phyloP scores from a whole-genome alignment of 2,888 invertebrate genomes.

The Lobophora halterata region DNA sequence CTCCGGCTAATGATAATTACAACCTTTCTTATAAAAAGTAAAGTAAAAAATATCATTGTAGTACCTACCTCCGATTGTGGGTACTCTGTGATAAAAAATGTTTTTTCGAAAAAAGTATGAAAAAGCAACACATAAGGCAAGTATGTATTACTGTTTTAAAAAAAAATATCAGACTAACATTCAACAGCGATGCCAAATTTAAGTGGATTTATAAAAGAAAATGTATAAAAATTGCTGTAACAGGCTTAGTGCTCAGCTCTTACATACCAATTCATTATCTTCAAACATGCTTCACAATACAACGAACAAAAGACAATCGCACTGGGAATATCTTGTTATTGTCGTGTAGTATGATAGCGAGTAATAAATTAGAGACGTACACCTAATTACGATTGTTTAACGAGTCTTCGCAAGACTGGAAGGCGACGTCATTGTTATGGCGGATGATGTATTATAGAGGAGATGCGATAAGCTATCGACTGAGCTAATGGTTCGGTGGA shows the following conservation, averaged over 20 bases:
- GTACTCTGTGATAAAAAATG: slow-evolving; percentile 4
- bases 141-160: too few relatives aligned
- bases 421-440: slow-evolving; percentile 52
- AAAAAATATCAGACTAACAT: too few relatives aligned
- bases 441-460: slow-evolving; percentile 49
- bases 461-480: slow-evolving; percentile 48
- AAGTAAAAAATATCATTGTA: slow-evolving; percentile 21
- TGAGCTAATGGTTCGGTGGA: slow-evolving; percentile 45
- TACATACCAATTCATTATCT: too few relatives aligned
- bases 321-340: slow-evolving; percentile 46
- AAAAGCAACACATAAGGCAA: too few relatives aligned
- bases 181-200: too few relatives aligned
- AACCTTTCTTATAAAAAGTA: slow-evolving; percentile 16
- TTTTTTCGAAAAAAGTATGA: too few relatives aligned
- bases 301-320: slow-evolving; percentile 40
- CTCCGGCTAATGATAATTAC: slow-evolving; percentile 26
- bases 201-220: too few relatives aligned
- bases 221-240: too few relatives aligned
- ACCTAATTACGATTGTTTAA: slow-evolving; percentile 68
- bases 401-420: slow-evolving; percentile 48
- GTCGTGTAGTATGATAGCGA: slow-evolving; percentile 49
- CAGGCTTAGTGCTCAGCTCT: too few relatives aligned
- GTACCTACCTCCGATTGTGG: too few relatives aligned
- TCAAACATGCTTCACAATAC: slow-evolving; percentile 4
- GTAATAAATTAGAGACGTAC: slow-evolving; percentile 58